phyloP scores from a whole-genome alignment of 2,888 invertebrate genomes.

The Polydrusus pterygomalis region DNA sequence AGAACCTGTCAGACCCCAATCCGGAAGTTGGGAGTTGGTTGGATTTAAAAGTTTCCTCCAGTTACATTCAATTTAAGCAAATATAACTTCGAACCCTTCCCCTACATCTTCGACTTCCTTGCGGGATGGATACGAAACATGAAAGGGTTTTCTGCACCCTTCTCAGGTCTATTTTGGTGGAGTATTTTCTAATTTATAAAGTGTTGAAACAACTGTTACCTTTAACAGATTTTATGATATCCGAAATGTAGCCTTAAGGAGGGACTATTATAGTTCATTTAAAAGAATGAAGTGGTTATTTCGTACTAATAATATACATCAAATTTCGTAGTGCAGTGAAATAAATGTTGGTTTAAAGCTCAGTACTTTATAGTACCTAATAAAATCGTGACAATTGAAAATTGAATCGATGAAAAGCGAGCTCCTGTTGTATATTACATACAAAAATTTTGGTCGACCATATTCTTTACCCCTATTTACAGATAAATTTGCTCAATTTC shows the following conservation, averaged over 20 bases:
- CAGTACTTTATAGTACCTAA: no score
- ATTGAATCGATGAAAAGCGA: no score
- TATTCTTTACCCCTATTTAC: no score
- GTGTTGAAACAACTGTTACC: slow-evolving; percentile 4
- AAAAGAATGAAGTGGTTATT: no score
- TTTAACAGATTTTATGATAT: background rate
- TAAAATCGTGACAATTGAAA: no score
- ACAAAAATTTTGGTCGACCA: no score
- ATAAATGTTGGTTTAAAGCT: no score
- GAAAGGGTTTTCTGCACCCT: slow-evolving; percentile 9
- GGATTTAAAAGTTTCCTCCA: slow-evolving; percentile 7
- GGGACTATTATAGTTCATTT: no score
- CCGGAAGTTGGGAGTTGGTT: slow-evolving; percentile 6
- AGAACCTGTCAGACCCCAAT: slow-evolving; percentile 14
- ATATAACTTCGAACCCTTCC: slow-evolving; percentile 14
- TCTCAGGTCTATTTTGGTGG: slow-evolving; percentile 1
- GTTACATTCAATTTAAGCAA: slow-evolving; percentile 11
- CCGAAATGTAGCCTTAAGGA: no score
- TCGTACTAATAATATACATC: no score
- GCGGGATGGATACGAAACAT: slow-evolving; percentile 4
- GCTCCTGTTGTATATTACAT: no score
- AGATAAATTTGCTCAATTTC: background rate
- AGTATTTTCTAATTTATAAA: slow-evolving; percentile 10
- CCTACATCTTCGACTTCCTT: slow-evolving; percentile 11
- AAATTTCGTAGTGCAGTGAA: no score